Conservation (phyloP, 2,797 vertebrate species). For the Acestrorhynchus altus region DNA sequence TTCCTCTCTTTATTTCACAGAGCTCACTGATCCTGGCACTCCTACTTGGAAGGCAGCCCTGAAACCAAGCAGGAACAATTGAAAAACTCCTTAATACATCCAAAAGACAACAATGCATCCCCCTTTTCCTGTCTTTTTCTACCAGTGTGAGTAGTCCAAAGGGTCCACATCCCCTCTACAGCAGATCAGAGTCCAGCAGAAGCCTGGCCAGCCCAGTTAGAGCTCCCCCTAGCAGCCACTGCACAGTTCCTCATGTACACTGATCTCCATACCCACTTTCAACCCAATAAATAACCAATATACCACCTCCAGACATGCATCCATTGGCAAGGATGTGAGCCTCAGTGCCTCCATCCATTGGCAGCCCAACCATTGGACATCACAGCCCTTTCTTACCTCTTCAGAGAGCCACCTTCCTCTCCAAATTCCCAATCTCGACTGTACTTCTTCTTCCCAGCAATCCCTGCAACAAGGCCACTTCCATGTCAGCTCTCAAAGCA, state of each 20-base stretch:
- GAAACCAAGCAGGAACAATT: constrained; percentile 46
- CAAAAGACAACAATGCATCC: constrained; percentile 51
- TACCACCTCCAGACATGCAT: constrained; percentile 62
- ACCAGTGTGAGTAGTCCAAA: constrained; percentile 60
- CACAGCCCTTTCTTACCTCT: constrained; percentile 76
- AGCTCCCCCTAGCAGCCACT: constrained; percentile 82
- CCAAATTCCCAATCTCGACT: constrained; percentile 72
- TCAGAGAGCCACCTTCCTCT: constrained; percentile 55
- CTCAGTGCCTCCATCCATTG: constrained; percentile 57
- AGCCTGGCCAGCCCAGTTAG: constrained; percentile 63
- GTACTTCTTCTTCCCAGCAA: constrained; percentile 87
- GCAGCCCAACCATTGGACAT: constrained; percentile 47
- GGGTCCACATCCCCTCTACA: constrained; percentile 32
- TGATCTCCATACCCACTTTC: constrained; percentile 63
- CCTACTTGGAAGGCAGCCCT: constrained; percentile 51
- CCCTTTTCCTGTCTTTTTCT: constrained; percentile 50
- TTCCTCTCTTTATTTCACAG: constrained; percentile 59
- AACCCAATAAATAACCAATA: constrained; percentile 59
- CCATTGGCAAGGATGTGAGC: constrained; percentile 50
- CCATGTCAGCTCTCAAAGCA: constrained; percentile 79
- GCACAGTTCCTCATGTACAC: constrained; percentile 77
- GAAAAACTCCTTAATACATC: constrained; percentile 47
- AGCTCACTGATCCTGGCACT: constrained; percentile 54
- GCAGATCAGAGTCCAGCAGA: constrained; percentile 51
- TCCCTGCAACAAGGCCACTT: constrained; percentile 84